Evolutionary conservation across 2,797 vertebrate genomes (phyloP), one percentile per base, ranked within the genome.

Genomic region (Amphiprion clarkii): DNA sequence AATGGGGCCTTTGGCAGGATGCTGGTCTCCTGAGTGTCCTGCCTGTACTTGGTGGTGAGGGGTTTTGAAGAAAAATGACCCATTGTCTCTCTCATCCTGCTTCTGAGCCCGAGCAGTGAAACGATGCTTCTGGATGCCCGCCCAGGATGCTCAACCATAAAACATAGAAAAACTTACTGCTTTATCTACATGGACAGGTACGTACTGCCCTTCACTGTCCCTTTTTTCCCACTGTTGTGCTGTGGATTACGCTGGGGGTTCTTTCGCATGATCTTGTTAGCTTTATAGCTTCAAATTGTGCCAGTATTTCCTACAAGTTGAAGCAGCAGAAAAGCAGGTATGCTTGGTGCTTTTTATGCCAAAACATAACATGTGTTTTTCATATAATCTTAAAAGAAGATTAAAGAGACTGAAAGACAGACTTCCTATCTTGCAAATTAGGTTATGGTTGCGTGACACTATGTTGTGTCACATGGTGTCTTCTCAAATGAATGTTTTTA

Each of bases 21-120:
- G 80, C 88, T 85, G 88, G 80, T 81, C 79, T 90, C 87, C 86
- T 88, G 87, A 89, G 90, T 87, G 88, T 82, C 84, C 89, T 87
- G 89, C 87, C 91, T 95, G 95, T 96, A 94, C 95, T 95, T 93
- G 95, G 94, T 95, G 93, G 93, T 89, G 94, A 95, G 84, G 84
- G 94, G 90, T 91, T 92, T 92, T 85, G 88, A 93, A 86, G 87
- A 84, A 92, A 94, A 94, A 92, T 85, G 84, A 89, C 63, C 90
- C 90, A 94, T 95, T 96, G 94, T 95, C 79, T 86, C 54, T 86
- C 82, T 87, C 68, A 82, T 88, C 88, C 85, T 79, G 79, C 78
- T 70, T 87, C 79, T 74, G 84, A 90, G 81, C 57, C 80, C 74
- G 79, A 89, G 61, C 85, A 89, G 83, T 83, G 84, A 85, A 67